phyloP scores from a whole-genome alignment of 2,888 invertebrate species.

The Agonum fuliginosum region DNA sequence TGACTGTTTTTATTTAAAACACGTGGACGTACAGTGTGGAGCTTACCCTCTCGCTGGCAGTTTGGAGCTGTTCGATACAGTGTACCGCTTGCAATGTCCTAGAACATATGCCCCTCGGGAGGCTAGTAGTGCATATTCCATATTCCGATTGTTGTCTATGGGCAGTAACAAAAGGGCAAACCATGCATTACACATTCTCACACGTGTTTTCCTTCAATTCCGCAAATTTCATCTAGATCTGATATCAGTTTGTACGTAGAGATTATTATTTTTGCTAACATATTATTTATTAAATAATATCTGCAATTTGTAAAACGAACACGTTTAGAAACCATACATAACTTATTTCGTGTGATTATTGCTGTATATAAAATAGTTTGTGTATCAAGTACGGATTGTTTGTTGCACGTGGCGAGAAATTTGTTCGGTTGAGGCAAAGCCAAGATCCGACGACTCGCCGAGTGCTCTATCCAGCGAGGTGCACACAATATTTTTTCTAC shows the following conservation, averaged over 20 bases:
- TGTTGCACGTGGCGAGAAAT: no score
- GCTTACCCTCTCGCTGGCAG: constrained; percentile 72
- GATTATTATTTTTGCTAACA: neutral
- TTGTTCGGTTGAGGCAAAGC: no score
- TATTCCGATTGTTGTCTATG: constrained; percentile 82
- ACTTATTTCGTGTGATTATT: no score
- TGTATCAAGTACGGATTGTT: no score
- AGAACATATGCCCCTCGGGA: constrained; percentile 78
- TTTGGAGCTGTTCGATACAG: constrained; percentile 64
- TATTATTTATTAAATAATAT: no score
- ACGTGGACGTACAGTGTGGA: constrained; percentile 62
- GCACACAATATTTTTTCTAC: no score
- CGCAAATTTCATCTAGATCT: neutral
- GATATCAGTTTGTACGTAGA: neutral
- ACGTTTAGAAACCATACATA: no score
- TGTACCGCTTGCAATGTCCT: constrained; percentile 77
- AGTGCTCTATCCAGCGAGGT: no score
- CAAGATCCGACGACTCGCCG: no score
- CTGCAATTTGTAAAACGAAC: no score
- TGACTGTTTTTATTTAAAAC: constrained; percentile 4
- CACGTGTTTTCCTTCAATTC: neutral
- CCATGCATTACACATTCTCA: constrained; percentile 80
- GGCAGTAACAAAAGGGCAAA: constrained; percentile 81
- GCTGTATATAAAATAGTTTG: no score
- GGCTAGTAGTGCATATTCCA: constrained; percentile 83